A percentile compares a stretch with the other conserved stretches of the same genome.
These are phyloP conservation scores for Hozukius guyotensis DNA, from an alignment of 2,797 vertebrate genomes.

Conservation along the genomic window DNA sequence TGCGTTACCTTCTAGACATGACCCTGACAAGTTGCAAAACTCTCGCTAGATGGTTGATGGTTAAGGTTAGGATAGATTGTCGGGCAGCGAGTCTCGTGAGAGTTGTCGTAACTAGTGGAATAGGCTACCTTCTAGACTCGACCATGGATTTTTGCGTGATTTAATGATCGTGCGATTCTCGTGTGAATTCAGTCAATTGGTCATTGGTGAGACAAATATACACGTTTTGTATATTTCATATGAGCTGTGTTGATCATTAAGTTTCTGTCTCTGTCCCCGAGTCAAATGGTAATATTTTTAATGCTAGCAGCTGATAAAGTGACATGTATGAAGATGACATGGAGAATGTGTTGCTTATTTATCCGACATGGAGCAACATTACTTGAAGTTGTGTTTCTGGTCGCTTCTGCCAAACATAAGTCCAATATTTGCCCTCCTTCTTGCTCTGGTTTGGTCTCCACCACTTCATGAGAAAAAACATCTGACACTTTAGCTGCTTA, in stretches of 20 bases:
- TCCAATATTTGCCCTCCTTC: background rate
- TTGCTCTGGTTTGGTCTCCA: background rate
- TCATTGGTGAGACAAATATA: background rate
- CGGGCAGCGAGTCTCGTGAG: accelerated
- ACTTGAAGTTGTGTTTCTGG: background rate
- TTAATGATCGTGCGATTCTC: background rate
- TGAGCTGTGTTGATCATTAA: background rate
- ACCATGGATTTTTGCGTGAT: no score
- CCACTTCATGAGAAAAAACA: background rate
- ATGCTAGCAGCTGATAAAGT: background rate
- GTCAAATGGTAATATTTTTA: background rate
- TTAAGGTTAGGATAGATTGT: no score
- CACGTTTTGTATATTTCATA: background rate
- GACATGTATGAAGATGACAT: background rate
- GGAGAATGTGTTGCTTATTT: background rate
- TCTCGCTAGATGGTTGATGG: no score
- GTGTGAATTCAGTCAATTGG: background rate
- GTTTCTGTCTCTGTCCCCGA: background rate
- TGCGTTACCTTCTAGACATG: no score
- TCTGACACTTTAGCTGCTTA: background rate
- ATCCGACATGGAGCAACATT: background rate
- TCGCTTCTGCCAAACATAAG: background rate
- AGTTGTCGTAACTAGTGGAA: no score
- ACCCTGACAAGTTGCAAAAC: background rate
- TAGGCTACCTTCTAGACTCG: no score